Evolutionary conservation across 2,113 vertebrate genomes (phyloP), one percentile per base, ranked within the genome.

Genomic region (Tychaedon coryphoeus): DNA sequence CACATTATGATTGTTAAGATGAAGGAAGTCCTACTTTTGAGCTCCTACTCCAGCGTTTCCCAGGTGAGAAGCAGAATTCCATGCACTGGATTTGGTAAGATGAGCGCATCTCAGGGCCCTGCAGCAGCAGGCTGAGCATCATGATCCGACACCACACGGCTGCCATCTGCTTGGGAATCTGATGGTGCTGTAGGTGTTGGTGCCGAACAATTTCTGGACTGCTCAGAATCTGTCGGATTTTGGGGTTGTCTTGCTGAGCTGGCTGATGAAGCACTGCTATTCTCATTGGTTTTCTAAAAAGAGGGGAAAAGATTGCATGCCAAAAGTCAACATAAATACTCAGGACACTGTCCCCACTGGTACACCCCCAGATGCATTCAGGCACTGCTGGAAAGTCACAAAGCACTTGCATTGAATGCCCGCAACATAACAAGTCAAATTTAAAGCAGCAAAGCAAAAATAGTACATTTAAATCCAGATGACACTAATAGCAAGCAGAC

Each of bases 231-330:
- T 73, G 88, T 74, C 5, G 42, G 93, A 72, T 83, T 20, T 53
- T 77, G 96, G 84, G 87, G 83, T 8, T 78, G 93, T 76, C 53
- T 89, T 56, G 82, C 87, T 92, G 93, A 90, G 71, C 86, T 86
- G 84, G 91, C 72, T 86, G 95, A 86, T n/a, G 93, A 92, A 91
- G 58, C 50, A 73, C 83, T 88, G 57, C 69, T 81, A 40, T 95
- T 96, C 89, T 97, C 97, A 98, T 6, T 97, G 97, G 86, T 97
- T 95, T 87, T 97, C 98, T 98, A 85, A 22, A 92, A 57, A 93
- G 53, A 95, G 31, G 74, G 58, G 67, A 82, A 60, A 90, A 74
- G 58, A 58, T 56, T 11, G 33, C 33, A 20, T 10, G 42, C 61
- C 53, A 12, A 19, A 86, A 57, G 64, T 95, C 23, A 96, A 34